Percentiles rank a stretch among this genome's conserved stretches.
These are phyloP conservation scores for Steinernema scapterisci DNA, from an alignment of 2,888 invertebrate genomes.

Conservation along the genomic window DNA sequence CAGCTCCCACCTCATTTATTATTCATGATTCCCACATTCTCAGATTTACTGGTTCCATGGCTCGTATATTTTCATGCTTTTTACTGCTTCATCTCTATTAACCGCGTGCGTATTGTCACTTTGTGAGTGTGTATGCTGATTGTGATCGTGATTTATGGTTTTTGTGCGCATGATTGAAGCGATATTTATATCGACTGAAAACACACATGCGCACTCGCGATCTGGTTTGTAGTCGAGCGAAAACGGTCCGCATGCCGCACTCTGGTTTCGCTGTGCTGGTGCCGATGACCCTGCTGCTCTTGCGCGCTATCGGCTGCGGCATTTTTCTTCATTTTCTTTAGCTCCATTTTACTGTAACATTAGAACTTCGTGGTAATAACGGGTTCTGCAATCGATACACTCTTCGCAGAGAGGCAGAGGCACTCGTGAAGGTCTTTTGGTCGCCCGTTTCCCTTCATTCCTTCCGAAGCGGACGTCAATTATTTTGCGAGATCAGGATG, in stretches of 20 bases:
- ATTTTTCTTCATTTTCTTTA: too few species aligned
- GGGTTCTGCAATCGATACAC: slow-evolving; percentile 22
- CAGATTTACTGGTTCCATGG: too few species aligned
- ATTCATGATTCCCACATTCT: too few species aligned
- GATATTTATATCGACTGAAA: background rate
- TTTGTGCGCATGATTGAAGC: background rate
- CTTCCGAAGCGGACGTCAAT: slow-evolving; percentile 10
- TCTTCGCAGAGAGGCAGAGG: background rate
- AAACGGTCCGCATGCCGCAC: too few species aligned
- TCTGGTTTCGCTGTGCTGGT: background rate
- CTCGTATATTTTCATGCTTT: too few species aligned
- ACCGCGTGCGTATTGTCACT: too few species aligned
- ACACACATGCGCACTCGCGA: background rate
- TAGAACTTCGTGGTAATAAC: background rate
- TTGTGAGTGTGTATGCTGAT: background rate
- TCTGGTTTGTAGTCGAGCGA: background rate
- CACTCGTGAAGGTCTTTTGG: slow-evolving; percentile 16
- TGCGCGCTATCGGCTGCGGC: background rate
- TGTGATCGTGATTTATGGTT: slow-evolving; percentile 2
- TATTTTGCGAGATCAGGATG: slow-evolving; percentile 1
- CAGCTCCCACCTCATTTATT: too few species aligned
- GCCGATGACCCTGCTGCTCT: background rate
- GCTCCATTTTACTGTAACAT: background rate
- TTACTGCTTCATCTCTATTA: too few species aligned
- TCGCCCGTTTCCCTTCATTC: background rate